Percentiles rank a stretch among this genome's conserved stretches.
Conservation (phyloP, 53 echinoderm and acorn worm genomes). For the Zoroaster sp. region DNA sequence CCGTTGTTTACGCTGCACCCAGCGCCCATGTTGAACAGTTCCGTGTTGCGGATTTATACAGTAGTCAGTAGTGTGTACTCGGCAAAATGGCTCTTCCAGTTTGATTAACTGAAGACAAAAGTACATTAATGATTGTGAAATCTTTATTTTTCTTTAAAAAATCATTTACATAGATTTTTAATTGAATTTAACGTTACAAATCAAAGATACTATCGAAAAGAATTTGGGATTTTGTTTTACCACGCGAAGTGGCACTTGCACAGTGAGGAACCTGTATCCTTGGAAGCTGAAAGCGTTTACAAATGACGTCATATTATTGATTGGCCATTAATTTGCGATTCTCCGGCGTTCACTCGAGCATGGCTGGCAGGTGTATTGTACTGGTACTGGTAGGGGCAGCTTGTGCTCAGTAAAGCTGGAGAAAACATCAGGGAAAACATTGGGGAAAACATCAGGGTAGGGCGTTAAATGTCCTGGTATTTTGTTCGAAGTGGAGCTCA, state of each 20-base stretch:
- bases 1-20: constrained; percentile 26
- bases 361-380: too few species aligned
- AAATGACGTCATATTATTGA: constrained; percentile 59
- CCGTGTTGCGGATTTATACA: constrained; percentile 3
- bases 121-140: too few species aligned
- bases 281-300: constrained; percentile 44
- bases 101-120: neutral
- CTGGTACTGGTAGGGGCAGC: too few species aligned
- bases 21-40: constrained; percentile 50
- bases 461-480: too few species aligned
- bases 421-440: too few species aligned
- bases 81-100: neutral
- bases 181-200: neutral
- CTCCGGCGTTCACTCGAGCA: neutral
- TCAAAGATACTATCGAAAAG: neutral
- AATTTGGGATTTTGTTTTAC: neutral
- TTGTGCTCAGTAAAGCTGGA: too few species aligned
- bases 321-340: neutral
- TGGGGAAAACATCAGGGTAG: too few species aligned
- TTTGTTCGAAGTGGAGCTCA: too few species aligned
- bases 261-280: constrained; percentile 49
- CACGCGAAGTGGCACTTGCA: neutral
- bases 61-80: neutral
- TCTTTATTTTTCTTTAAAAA: too few species aligned
- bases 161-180: too few species aligned